phyloP scores from a whole-genome alignment of 2,113 vertebrate species.

The Abramis brama region DNA sequence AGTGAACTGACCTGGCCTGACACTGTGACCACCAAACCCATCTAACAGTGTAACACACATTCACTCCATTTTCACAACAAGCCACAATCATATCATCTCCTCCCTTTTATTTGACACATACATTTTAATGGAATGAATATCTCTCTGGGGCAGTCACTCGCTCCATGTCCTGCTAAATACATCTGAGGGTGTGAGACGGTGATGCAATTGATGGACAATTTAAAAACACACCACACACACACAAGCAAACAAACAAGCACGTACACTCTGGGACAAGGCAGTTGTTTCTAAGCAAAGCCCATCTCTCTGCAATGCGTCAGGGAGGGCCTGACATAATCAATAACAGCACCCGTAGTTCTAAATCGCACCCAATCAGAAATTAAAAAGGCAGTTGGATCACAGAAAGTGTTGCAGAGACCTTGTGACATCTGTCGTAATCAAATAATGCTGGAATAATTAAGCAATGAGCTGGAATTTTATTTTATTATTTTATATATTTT shows the following conservation, averaged over 20 bases:
- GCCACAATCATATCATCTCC: not conserved
- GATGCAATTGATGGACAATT: constrained; percentile 12
- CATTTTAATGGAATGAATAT: not conserved
- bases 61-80: not conserved
- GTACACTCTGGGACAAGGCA: constrained; percentile 16
- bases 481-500: not conserved
- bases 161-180: not conserved
- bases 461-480: not conserved
- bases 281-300: constrained; percentile 55
- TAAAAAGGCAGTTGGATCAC: constrained; percentile 69
- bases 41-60: not conserved
- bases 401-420: not conserved
- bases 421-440: not conserved
- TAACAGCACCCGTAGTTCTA: constrained; percentile 72
- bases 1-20: not conserved
- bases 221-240: not conserved
- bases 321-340: constrained; percentile 76
- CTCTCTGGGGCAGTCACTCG: not conserved
- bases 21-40: not conserved
- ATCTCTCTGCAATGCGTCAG: constrained; percentile 81
- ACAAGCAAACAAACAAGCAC: not conserved
- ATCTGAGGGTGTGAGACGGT: not conserved
- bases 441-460: not conserved
- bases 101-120: not conserved
- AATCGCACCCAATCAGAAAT: constrained; percentile 75